Evolutionary conservation across 2,888 invertebrate genomes (phyloP), one percentile per base, ranked within the genome.

Genomic region (Caenorhabditis auriculariae): DNA sequence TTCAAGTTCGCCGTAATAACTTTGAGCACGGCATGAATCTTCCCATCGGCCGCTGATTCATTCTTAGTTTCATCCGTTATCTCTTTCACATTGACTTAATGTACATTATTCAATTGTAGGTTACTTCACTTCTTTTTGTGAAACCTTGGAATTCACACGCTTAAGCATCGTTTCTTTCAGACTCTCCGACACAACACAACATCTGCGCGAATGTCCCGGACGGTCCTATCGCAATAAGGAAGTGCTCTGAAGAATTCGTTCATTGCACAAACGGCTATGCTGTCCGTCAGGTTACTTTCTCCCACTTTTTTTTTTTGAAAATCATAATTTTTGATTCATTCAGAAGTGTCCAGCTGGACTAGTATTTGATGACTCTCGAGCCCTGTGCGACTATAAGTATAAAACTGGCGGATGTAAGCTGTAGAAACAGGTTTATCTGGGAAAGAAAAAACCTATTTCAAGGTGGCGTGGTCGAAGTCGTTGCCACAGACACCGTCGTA

Each of bases 191-290:
- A 41, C 19, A 12, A 9, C 12, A 7, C n/a, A n/a, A n/a, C n/a
- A 17, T 5, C 5, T 51, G 51, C 24, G 2, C 19, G 17, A 37
- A 27, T 17, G 32, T 51, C 2, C 17, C 47, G 4, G 27, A 49
- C 2, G 52, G 53, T 24, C 35, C 54, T 0, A 44, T 54, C 37
- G 23, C 58, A 2, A n/a, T 62, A 15, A n/a, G 35, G 9, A 58
- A 58, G 21, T 62, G 62, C 43, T 62, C 62, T 5, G 53, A 54
- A 32, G 53, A 62, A 39, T 62, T 56, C 41, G 42, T 62, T 39
- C 54, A 58, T 12, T 62, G 62, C 29, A 43, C 51, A 2, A 42
- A 54, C 23, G 62, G 62, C 27, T 48, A 51, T 2, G 62, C 58
- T 7, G 48, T 54, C n/a, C 39, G 45, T 5, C 37, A 49, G 3